Conservation (phyloP, 2,113 vertebrate species). For the Lucifuga dentata region DNA sequence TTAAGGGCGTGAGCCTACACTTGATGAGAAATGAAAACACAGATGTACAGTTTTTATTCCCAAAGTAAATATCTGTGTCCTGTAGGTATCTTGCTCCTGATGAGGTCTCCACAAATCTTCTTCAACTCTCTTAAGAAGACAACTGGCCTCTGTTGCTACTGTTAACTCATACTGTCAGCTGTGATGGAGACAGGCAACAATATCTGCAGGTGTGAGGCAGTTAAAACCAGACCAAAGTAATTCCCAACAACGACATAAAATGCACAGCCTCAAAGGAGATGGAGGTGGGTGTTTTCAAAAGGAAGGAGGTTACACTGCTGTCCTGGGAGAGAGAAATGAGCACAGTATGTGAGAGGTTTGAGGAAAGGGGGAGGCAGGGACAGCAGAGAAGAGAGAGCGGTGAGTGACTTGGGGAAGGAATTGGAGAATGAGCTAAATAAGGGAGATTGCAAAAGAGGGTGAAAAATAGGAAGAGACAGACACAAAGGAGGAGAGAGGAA, state of each 20-base stretch:
- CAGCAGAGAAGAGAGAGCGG: slow-evolving; percentile 41
- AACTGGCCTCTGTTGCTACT: slow-evolving; percentile 37
- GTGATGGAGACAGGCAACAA: slow-evolving; percentile 64
- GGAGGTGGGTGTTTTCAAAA: slow-evolving; percentile 57
- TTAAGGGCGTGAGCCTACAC: slow-evolving; percentile 17
- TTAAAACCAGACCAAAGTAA: slow-evolving; percentile 70
- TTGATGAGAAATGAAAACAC: slow-evolving; percentile 29
- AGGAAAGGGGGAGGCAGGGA: slow-evolving; percentile 30
- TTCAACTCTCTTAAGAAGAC: slow-evolving; percentile 26
- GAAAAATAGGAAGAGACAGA: slow-evolving; percentile 49
- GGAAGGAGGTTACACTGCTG: slow-evolving; percentile 51
- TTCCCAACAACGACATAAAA: slow-evolving; percentile 70
- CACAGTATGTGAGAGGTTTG: slow-evolving; percentile 66
- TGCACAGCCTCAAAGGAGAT: slow-evolving; percentile 47
- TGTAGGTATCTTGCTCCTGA: slow-evolving; percentile 23
- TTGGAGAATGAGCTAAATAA: slow-evolving; percentile 46
- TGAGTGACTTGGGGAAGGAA: background rate
- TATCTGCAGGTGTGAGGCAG: slow-evolving; percentile 72
- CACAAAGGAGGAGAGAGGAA: slow-evolving; percentile 23
- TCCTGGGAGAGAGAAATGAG: slow-evolving; percentile 61
- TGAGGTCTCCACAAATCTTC: slow-evolving; percentile 56
- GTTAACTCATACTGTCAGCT: slow-evolving; percentile 56
- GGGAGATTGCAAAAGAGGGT: slow-evolving; percentile 44
- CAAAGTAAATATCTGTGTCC: slow-evolving; percentile 37
- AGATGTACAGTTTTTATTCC: slow-evolving; percentile 39